phyloP scores from a whole-genome alignment of 2,113 vertebrate genomes.

The Hippocampus mohnikei region DNA sequence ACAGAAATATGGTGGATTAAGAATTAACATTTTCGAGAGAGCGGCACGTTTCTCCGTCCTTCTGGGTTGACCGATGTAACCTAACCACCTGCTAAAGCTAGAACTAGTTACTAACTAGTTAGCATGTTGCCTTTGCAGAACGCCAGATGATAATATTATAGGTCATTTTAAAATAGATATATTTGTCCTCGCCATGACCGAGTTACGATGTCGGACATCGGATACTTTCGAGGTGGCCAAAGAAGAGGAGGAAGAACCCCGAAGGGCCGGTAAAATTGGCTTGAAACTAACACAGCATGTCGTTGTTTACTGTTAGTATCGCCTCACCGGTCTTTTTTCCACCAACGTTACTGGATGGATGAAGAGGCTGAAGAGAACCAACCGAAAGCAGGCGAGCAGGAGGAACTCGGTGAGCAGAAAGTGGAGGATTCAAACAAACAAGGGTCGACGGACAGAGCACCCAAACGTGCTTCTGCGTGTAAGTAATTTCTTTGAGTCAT shows the following conservation, averaged over 20 bases:
- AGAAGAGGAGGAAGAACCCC: conserved; percentile 14
- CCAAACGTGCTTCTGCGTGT: conserved; percentile 38
- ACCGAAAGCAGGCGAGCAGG: conserved; percentile 18
- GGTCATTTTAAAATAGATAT: conserved; percentile 3
- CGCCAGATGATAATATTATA: neutral
- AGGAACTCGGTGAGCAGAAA: conserved; percentile 8
- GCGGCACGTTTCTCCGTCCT: neutral
- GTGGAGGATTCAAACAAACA: conserved; percentile 11
- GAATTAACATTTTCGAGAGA: neutral
- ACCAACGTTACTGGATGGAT: neutral
- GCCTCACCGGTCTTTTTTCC: neutral
- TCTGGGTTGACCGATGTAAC: neutral
- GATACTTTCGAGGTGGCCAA: conserved; percentile 21
- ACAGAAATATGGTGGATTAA: neutral
- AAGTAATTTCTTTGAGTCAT: conserved; percentile 6
- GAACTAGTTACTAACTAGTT: conserved; percentile 54
- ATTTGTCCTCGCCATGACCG: conserved; percentile 54
- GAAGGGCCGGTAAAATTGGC: conserved; percentile 30
- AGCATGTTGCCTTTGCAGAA: conserved; percentile 52
- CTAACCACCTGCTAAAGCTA: conserved; percentile 2
- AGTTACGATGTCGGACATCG: conserved; percentile 53
- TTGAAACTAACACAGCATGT: conserved; percentile 8
- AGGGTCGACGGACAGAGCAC: conserved; percentile 4
- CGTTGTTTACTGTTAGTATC: conserved; percentile 7
- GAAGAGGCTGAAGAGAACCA: conserved; percentile 14